phyloP scores from a whole-genome alignment of 2,888 invertebrate species.

The Hirudinaria manillensis region DNA sequence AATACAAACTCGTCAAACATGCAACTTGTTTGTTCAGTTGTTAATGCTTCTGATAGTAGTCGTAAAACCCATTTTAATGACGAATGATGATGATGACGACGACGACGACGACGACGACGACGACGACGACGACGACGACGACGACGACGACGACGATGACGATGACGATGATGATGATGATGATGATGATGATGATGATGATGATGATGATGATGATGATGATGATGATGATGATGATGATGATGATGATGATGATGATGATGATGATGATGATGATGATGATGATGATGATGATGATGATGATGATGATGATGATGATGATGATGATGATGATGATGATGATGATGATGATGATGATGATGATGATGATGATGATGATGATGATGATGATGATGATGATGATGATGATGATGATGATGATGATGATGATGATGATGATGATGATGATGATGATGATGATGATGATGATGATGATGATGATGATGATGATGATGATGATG shows the following conservation, averaged over 20 bases:
- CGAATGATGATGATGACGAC: no score
- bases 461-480: slow-evolving; percentile 4
- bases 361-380: slow-evolving; percentile 27
- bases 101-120: no score
- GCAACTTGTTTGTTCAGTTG: no score
- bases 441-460: slow-evolving; percentile 13
- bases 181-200: slow-evolving; percentile 13
- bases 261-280: slow-evolving; percentile 17
- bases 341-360: background rate
- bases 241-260: slow-evolving; percentile 16
- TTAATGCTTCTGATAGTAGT: no score
- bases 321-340: slow-evolving; percentile 17
- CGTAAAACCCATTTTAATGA: no score
- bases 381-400: background rate
- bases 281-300: slow-evolving; percentile 5
- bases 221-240: slow-evolving; percentile 18
- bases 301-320: slow-evolving; percentile 3
- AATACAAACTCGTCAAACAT: no score
- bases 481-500: slow-evolving; percentile 18
- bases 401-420: background rate
- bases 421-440: slow-evolving; percentile 20
- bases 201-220: slow-evolving; percentile 7
- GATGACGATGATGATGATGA: slow-evolving; percentile 17
- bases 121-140: no score
- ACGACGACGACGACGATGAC: background rate